Conservation (phyloP, 2,113 vertebrate species). For the Irena cyanogastra region DNA sequence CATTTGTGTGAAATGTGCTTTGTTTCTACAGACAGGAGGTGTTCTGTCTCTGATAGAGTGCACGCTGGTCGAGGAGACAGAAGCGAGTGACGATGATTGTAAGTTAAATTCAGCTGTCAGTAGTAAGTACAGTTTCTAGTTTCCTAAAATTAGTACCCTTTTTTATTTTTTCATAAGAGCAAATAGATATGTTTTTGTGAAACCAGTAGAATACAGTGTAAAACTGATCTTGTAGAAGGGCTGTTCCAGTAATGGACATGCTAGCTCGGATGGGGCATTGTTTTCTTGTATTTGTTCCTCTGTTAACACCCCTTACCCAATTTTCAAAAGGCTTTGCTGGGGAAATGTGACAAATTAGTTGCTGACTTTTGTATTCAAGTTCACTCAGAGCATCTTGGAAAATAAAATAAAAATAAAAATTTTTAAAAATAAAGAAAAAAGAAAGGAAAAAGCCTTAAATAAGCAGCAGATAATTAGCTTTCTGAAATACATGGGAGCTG, state of each 20-base stretch:
- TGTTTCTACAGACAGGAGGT: constrained; percentile 87
- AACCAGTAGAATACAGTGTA: background rate
- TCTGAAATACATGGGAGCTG: background rate
- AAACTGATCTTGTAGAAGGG: background rate
- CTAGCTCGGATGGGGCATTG: background rate
- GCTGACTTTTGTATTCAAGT: background rate
- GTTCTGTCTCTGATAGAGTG: constrained; percentile 95
- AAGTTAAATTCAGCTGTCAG: constrained; percentile 69
- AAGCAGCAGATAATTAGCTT: background rate
- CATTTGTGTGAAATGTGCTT: constrained; percentile 20
- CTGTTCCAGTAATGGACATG: background rate
- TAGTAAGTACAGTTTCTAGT: background rate
- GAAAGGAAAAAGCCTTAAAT: background rate
- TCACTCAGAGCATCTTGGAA: background rate
- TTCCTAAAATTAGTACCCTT: background rate
- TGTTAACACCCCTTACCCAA: background rate
- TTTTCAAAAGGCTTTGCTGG: background rate
- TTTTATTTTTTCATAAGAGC: background rate
- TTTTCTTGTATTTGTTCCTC: background rate
- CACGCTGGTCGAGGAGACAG: constrained; percentile 92
- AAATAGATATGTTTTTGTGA: background rate
- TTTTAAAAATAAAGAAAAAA: background rate
- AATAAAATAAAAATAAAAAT: background rate
- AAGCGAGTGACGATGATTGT: constrained; percentile 90
- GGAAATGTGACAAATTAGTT: background rate